phyloP scores from a whole-genome alignment of 2,888 invertebrate genomes.

The Epinotia demarniana region DNA sequence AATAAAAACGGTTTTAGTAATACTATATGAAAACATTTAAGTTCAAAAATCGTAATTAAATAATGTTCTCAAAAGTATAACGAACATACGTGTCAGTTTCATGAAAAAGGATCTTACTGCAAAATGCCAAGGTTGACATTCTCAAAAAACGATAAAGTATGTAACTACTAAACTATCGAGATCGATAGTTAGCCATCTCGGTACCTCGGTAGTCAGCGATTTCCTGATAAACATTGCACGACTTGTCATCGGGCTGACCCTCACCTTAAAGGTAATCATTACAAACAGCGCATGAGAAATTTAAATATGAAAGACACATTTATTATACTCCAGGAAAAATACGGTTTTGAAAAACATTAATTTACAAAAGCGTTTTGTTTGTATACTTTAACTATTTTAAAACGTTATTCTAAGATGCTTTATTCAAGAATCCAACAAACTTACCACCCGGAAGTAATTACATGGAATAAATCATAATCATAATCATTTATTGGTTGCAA shows the following conservation, averaged over 20 bases:
- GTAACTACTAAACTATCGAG: slow-evolving; percentile 55
- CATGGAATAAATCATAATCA: no score
- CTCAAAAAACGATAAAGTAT: neutral
- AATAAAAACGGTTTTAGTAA: neutral
- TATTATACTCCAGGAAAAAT: no score
- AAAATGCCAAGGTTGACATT: neutral
- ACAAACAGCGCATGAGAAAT: slow-evolving; percentile 48
- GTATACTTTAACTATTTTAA: no score
- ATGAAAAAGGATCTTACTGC: neutral
- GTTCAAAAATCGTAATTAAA: neutral
- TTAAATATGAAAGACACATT: neutral
- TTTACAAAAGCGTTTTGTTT: no score
- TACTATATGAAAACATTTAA: neutral
- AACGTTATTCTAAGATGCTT: no score
- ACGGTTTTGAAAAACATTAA: no score
- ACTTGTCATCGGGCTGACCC: slow-evolving; percentile 59
- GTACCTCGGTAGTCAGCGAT: slow-evolving; percentile 62
- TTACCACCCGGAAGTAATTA: no score
- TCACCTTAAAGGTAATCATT: slow-evolving; percentile 51
- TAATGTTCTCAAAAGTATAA: neutral
- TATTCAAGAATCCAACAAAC: no score
- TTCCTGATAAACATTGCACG: slow-evolving; percentile 67
- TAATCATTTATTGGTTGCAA: no score
- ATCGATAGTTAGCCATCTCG: slow-evolving; percentile 62
- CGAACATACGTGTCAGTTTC: neutral